A percentile compares a stretch with the other conserved stretches of the same genome.
Conservation (phyloP, 1,140 invertebrate species). For the Drosophila chauvacae region DNA sequence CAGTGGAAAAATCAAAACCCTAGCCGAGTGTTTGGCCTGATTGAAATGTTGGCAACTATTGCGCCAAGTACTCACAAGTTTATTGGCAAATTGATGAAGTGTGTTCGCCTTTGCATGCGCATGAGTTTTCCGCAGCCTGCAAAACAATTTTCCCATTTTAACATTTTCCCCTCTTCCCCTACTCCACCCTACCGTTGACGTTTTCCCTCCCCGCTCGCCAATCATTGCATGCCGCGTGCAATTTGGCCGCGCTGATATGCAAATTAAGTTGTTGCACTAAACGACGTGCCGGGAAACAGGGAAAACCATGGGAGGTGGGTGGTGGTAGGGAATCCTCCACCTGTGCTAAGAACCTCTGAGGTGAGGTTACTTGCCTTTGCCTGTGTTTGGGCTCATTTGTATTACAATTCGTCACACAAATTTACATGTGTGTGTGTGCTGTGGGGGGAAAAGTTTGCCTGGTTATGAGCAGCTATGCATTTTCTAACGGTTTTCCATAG, state of each 20-base stretch:
- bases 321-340: background rate
- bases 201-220: background rate
- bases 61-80: conserved; percentile 78
- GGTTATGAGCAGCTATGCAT: conserved; percentile 50
- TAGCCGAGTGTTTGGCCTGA: conserved; percentile 70
- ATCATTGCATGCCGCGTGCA: conserved; percentile 78
- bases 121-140: conserved; percentile 56
- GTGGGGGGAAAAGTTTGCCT: conserved; percentile 45
- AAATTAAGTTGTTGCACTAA: conserved; percentile 83
- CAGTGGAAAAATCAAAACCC: conserved; percentile 31
- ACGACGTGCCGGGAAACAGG: conserved; percentile 80
- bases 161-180: background rate
- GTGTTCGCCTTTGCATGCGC: conserved; percentile 59
- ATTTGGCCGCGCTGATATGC: conserved; percentile 80
- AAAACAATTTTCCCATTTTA: conserved; percentile 73
- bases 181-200: too few species aligned
- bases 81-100: conserved; percentile 83
- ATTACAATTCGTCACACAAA: conserved; percentile 77
- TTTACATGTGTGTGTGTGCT: conserved; percentile 2
- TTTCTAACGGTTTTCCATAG: conserved; percentile 5
- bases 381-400: conserved; percentile 65
- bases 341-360: conserved; percentile 22
- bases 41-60: conserved; percentile 83
- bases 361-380: conserved; percentile 11
- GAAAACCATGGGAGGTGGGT: conserved; percentile 29